Base-by-base conservation (phyloP, 1,140 invertebrate genomes). In the Gyrodactylus salaris region DNA sequence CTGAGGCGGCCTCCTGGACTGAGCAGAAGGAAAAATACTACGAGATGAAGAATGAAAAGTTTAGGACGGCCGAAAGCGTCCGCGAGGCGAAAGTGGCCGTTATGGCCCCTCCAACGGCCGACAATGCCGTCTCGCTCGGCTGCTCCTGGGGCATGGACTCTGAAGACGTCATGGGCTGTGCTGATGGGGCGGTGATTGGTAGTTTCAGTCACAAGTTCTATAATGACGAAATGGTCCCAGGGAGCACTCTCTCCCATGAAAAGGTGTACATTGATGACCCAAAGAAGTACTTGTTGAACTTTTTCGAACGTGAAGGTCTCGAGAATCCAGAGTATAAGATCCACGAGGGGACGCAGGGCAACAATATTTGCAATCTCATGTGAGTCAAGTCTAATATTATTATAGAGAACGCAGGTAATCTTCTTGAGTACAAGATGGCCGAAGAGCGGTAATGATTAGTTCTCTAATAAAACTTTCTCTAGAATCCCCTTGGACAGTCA, bases 271-370 rank as follows among this genome's bases (percentile, higher is more conserved):
- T 93, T 25, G 86, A 90, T 73, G 91, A 97, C 83, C 92, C 93
- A 0, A 95, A 96, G 80, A 93, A 92, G 80, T 89, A 89, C 0
- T 79, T 98, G 1, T 82, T 88, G 76, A 88, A 89, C 0, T 97
- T 89, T 84, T 95, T 92, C 80, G 92, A 96, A 80, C 83, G 91
- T 74, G 92, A 97, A 83, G 93, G 91, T 94, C 25, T 71, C 25
- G 86, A 86, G n/a, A 54, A 54, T 54, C 34, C 34, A 54, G 34
- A 54, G 7, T 54, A 54, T 54, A 54, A 54, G n/a, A 54, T 54
- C n/a, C n/a, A 54, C 34, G 34, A 54, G 34, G 34, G 34, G 7
- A n/a, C 34, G n/a, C 34, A 54, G 7, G n/a, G n/a, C n/a, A 54
- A 54, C 34, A 54, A 54, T 54, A 54, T 54, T 54, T 54, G 34